phyloP scores from a whole-genome alignment of 2,113 vertebrate genomes.

The Erinaceus europaeus region DNA sequence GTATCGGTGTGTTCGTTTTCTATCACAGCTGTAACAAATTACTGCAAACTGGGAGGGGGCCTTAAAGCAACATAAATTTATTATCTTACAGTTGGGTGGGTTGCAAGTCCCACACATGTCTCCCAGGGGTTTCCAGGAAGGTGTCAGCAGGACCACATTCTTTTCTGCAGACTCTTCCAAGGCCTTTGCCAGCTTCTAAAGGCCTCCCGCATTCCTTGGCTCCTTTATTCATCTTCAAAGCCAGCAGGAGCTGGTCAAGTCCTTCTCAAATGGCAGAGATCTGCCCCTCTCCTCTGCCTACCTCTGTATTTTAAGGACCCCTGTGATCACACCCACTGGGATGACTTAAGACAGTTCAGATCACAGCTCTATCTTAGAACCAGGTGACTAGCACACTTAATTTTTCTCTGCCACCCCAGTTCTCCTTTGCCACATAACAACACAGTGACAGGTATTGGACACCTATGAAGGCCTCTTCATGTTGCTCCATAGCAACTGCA shows the following conservation, averaged over 20 bases:
- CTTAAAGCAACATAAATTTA: background rate
- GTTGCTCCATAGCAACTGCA: background rate
- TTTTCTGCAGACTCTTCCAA: background rate
- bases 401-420: background rate
- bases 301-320: background rate
- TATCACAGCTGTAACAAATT: background rate
- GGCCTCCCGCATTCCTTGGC: background rate
- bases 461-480: background rate
- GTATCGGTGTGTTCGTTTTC: background rate
- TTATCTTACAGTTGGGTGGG: background rate
- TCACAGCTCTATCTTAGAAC: too few relatives aligned
- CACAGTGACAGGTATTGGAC: background rate
- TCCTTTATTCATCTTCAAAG: background rate
- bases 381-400: background rate
- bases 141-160: background rate
- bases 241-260: background rate
- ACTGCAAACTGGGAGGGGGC: background rate
- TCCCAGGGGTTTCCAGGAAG: background rate
- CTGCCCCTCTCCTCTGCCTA: background rate
- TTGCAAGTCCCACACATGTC: background rate
- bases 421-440: background rate
- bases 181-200: background rate
- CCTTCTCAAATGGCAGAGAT: fast-evolving
- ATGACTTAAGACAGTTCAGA: background rate
- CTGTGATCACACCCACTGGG: background rate